phyloP scores from a whole-genome alignment of 2,888 invertebrate genomes.

The Stenodema calcarata region DNA sequence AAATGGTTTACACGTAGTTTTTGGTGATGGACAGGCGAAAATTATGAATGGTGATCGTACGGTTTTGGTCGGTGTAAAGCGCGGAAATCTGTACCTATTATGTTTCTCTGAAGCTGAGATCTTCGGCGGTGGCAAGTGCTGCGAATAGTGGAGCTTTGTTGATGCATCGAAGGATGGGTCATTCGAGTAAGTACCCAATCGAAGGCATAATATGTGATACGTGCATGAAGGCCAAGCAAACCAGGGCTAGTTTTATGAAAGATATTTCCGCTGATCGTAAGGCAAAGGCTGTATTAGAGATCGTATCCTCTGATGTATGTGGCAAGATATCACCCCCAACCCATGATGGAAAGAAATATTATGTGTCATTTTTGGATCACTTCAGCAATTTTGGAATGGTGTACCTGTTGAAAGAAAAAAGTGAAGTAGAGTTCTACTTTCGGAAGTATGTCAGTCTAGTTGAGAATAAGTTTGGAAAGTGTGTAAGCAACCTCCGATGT shows the following conservation, averaged over 20 bases:
- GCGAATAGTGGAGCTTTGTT: neutral
- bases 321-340: neutral
- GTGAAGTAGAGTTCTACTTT: neutral
- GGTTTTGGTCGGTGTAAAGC: neutral
- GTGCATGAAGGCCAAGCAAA: neutral
- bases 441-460: neutral
- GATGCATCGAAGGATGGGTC: neutral
- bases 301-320: neutral
- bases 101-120: neutral
- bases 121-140: neutral
- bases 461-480: neutral
- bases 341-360: neutral
- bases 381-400: neutral
- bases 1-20: neutral
- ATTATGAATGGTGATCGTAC: neutral
- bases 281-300: neutral
- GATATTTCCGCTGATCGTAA: neutral
- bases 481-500: neutral
- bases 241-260: neutral
- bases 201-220: neutral
- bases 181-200: neutral
- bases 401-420: neutral
- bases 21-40: neutral
- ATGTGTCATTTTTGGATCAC: neutral
- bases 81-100: neutral